Base-by-base conservation (phyloP, 2,797 vertebrate species). In the Arnoldichthys spilopterus region DNA sequence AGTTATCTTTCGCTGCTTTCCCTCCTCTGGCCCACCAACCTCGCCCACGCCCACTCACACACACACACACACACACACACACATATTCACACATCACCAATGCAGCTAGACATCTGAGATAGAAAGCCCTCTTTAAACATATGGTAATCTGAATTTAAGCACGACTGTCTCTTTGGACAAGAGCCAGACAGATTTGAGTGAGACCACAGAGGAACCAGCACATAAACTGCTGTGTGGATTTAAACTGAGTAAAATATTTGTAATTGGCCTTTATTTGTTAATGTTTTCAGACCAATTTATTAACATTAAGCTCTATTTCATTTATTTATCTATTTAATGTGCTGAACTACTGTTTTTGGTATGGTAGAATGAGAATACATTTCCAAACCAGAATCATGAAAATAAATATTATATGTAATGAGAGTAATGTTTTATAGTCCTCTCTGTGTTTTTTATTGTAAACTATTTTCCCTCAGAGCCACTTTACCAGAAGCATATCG, bases 1-100 rank as follows among this genome's bases (percentile, higher is more conserved):
- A 84, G 69, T 93, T 90, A 91, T 90, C 88, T 85, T 76, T 66
- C 0, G 64, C 86, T 86, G 85, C 87, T 86, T 86, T 84, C 83
- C 87, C 83, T 80, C 82, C 81, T 76, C 80, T 67, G 74, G 66
- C 20, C 16, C 72, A 74, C 78, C 28, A 71, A 85, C 83, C n/a
- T 80, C 86, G 75, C 87, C 86, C 78, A 6, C 69, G 4, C 71
- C 63, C 79, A 8, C 79, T 85, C 80, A 83, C 80, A 62, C 84
- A 74, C 67, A 70, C 75, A 81, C 77, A 53, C 70, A 59, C 76
- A 78, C 79, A 77, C 26, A 34, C 68, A 73, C 75, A 78, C 78
- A 59, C 69, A 53, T 70, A 70, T 82, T 82, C 59, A 73, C 80
- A 80, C 82, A 63, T 85, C 54, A 34, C 26, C 56, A 73, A 40